phyloP scores from a whole-genome alignment of 2,888 invertebrate genomes.

The Lissocephala sabroskyi region DNA sequence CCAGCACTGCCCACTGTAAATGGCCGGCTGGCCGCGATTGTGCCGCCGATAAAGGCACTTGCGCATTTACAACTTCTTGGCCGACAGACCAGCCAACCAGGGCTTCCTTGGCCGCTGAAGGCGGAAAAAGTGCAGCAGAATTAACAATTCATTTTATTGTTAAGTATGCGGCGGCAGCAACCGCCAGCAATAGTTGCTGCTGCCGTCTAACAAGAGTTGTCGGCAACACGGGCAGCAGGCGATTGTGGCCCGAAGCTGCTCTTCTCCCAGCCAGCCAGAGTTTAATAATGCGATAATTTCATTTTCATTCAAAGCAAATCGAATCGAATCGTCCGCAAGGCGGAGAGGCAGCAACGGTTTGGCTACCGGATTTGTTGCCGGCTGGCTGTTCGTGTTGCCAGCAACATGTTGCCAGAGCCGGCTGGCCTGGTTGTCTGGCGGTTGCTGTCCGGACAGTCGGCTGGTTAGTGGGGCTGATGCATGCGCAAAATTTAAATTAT shows the following conservation, averaged over 20 bases:
- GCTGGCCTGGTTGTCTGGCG: too few species aligned
- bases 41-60: conserved; percentile 63
- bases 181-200: neutral
- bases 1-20: too few species aligned
- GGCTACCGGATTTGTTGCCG: conserved; percentile 46
- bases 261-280: too few species aligned
- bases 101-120: neutral
- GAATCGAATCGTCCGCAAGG: conserved; percentile 21
- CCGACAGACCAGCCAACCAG: conserved; percentile 10
- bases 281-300: conserved; percentile 67
- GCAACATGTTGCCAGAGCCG: conserved; percentile 52
- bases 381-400: conserved; percentile 3
- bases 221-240: conserved; percentile 1
- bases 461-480: conserved; percentile 31
- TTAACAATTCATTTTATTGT: conserved; percentile 65
- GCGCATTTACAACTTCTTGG: conserved; percentile 40
- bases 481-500: conserved; percentile 68
- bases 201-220: neutral
- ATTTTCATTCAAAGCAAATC: conserved; percentile 66
- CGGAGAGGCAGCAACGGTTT: neutral
- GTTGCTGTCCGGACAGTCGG: too few species aligned
- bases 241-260: conserved; percentile 34
- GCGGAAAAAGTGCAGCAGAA: conserved; percentile 55
- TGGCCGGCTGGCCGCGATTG: conserved; percentile 35
- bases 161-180: conserved; percentile 41